Percentiles rank a stretch among this genome's conserved stretches.
These are phyloP conservation scores for Fissipunctia ypsillon DNA, from an alignment of 2,888 invertebrate genomes.

Conservation along the genomic window DNA sequence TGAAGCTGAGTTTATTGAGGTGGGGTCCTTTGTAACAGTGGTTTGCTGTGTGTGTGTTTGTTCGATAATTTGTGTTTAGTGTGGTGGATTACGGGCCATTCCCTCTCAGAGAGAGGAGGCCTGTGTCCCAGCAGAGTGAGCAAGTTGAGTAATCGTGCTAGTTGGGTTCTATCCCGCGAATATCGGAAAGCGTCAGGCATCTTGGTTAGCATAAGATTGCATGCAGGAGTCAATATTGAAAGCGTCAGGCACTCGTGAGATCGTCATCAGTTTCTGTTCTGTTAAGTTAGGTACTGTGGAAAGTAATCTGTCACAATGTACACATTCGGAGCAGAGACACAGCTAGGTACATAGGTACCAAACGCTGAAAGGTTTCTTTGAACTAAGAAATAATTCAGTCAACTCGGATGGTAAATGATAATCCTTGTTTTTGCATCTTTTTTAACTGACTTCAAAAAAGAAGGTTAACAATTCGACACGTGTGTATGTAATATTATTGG, in stretches of 20 bases:
- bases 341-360: not conserved
- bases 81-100: not conserved
- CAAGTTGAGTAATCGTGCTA: no score
- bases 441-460: no score
- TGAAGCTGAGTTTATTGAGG: conserved; percentile 55
- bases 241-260: not conserved
- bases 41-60: not conserved
- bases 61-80: not conserved
- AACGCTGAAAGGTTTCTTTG: not conserved
- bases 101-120: no score
- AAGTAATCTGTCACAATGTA: not conserved
- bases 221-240: not conserved
- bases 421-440: not conserved
- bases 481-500: no score
- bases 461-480: no score
- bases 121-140: not conserved
- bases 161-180: no score
- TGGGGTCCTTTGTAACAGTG: conserved; percentile 28
- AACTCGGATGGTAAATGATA: not conserved
- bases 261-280: not conserved
- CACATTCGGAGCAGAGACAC: not conserved
- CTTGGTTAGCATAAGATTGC: not conserved
- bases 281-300: no score
- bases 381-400: not conserved
- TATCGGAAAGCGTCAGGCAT: no score